A percentile compares a stretch with the other conserved stretches of the same genome.
phyloP scores from a whole-genome alignment of 2,797 vertebrate species.

The Danio albolineatus region DNA sequence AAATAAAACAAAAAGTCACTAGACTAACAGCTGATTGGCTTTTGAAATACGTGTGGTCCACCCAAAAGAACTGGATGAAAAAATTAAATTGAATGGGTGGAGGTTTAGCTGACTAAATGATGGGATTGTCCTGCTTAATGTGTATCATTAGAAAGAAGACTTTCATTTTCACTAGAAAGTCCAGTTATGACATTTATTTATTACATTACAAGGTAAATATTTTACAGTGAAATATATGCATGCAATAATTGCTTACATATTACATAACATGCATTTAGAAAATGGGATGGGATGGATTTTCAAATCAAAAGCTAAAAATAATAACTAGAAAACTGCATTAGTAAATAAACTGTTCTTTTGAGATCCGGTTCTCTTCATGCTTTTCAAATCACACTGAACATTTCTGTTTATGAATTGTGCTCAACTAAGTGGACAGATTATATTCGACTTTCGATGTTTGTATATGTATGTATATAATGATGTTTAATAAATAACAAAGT shows the following conservation, averaged over 20 bases:
- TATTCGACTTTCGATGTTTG: no score
- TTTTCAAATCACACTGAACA: no score
- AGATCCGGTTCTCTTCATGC: background rate
- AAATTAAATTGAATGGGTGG: background rate
- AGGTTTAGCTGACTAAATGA: background rate
- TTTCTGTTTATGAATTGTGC: no score
- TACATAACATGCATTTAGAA: background rate
- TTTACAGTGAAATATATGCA: background rate
- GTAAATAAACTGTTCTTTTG: background rate
- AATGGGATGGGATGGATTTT: background rate
- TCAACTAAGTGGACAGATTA: no score
- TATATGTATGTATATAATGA: no score
- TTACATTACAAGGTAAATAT: background rate
- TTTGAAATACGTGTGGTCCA: background rate
- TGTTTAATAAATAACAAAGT: no score
- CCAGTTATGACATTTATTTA: background rate
- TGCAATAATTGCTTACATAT: background rate
- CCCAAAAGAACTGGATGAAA: background rate
- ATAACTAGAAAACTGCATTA: background rate
- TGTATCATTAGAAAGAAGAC: background rate
- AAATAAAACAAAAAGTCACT: background rate
- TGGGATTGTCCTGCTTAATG: background rate
- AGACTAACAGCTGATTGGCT: background rate
- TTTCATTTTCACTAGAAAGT: background rate
- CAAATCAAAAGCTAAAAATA: background rate